Evolutionary conservation across 2,113 vertebrate genomes (phyloP), one percentile per base, ranked within the genome.

Genomic region (Gallinago paraguaiae): DNA sequence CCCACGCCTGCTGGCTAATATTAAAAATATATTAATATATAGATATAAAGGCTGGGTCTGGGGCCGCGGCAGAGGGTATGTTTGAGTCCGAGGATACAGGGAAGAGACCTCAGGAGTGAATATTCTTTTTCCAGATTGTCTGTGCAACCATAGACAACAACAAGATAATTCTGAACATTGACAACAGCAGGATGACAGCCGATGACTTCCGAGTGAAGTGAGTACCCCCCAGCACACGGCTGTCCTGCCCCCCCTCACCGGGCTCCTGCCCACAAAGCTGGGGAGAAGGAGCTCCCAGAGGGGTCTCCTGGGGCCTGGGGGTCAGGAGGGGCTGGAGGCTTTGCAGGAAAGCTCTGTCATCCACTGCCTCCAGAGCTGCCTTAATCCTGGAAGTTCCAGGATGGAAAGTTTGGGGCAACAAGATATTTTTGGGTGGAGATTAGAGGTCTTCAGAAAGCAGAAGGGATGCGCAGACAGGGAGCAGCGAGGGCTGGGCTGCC

Each of bases 121-220:
- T 60, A 46, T 31, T 77, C 82, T 80, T 28, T 83, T 64, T 70
- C 30, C 94, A 99, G 99, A 98, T 99, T 48, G 39, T 92, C 56
- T 84, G 39, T 5, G 90, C 74, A 33, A 92, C 43, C 12, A 86
- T 91, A 46, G 97, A 96, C 60, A 98, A 98, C 72, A 96, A 98
- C 51, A 90, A 93, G 59, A 46, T 98, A 72, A 76, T 95, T 23
- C 50, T 99, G 96, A 97, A 98, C 82, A 75, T 98, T 4, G 98
- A 99, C 30, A 99, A 98, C 69, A 97, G 93, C 91, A 90, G 92
- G 22, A 95, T 98, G 95, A 97, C 98, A 25, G 80, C 97, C 0
- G 98, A 98, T 0, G 98, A 99, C 97, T 99, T 98, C 92, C 98
- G 97, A 78, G 77, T 98, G 27, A 99, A 99, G 99, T 99, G 97